These are phyloP conservation scores for Pseudoatta argentina DNA, from an alignment of 1,140 invertebrate genomes.

Conservation along the genomic window DNA sequence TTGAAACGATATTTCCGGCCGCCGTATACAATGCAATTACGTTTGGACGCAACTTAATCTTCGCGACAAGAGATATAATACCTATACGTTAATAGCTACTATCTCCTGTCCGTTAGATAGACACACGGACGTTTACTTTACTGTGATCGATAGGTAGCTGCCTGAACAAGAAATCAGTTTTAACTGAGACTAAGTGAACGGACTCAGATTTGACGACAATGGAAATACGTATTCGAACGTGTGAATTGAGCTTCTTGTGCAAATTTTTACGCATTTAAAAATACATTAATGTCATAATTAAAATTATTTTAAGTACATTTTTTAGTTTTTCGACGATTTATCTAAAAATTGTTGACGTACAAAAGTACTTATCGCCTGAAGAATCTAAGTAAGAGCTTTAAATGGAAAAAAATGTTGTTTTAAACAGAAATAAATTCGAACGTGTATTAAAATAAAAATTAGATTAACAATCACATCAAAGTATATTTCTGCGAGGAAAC, in stretches of 20 bases:
- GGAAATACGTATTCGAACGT: not conserved
- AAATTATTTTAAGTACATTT: slow-evolving; percentile 12
- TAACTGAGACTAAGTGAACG: slow-evolving; percentile 7
- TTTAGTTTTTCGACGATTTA: not conserved
- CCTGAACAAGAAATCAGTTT: slow-evolving; percentile 49
- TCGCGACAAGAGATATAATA: slow-evolving; percentile 31
- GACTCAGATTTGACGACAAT: not conserved
- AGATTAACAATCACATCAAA: not conserved
- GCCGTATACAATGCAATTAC: slow-evolving; percentile 8
- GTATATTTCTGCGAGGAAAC: not conserved
- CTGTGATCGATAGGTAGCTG: slow-evolving; percentile 39
- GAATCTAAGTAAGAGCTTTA: not conserved
- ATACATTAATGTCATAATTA: not conserved
- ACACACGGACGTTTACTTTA: slow-evolving; percentile 32
- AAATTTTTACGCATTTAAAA: not conserved
- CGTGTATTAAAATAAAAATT: not conserved
- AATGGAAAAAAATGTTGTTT: not conserved
- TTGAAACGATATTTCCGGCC: not conserved
- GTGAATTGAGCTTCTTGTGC: no score
- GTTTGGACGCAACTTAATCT: slow-evolving; percentile 25
- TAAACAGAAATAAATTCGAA: not conserved
- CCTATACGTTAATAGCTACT: slow-evolving; percentile 32
- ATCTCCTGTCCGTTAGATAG: slow-evolving; percentile 31
- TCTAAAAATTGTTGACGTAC: not conserved
- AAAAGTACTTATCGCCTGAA: not conserved